phyloP scores from a whole-genome alignment of 35 echinoderm and acorn worm species.

The Ophiothrix spiculata region DNA sequence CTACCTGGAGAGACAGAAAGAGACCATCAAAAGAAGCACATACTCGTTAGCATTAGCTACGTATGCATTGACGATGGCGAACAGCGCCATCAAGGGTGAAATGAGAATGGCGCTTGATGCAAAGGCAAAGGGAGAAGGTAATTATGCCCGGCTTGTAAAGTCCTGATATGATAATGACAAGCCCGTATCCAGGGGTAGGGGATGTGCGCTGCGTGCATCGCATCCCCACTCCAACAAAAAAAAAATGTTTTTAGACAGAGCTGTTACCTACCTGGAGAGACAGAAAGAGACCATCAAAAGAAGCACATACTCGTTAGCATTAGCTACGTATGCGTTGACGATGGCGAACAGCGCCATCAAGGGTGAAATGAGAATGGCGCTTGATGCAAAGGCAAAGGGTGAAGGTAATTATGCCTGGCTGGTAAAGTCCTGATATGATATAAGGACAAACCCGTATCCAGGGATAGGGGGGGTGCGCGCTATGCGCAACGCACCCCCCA shows the following conservation, averaged over 20 bases:
- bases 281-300: neutral
- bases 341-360: neutral
- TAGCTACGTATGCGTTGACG: constrained; percentile 62
- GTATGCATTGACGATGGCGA: constrained; percentile 44
- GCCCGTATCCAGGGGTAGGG: neutral
- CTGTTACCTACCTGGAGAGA: constrained; percentile 8
- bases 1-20: constrained; percentile 6
- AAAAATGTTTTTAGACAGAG: no score
- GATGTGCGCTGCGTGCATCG: neutral
- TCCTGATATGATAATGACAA: neutral
- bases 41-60: constrained; percentile 58
- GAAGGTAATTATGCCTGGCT: no score
- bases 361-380: constrained; percentile 13
- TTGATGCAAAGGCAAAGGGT: constrained; percentile 22
- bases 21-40: neutral
- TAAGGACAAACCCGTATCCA: no score
- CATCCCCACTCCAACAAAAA: no score
- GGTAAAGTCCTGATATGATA: no score
- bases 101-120: constrained; percentile 32
- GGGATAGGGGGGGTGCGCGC: no score
- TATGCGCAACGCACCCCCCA: no score
- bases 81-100: neutral
- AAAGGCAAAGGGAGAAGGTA: constrained; percentile 45
- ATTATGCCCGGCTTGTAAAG: neutral
- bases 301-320: constrained; percentile 39